Base-by-base conservation (phyloP, 1,140 invertebrate species). In the Sycobia sp. region DNA sequence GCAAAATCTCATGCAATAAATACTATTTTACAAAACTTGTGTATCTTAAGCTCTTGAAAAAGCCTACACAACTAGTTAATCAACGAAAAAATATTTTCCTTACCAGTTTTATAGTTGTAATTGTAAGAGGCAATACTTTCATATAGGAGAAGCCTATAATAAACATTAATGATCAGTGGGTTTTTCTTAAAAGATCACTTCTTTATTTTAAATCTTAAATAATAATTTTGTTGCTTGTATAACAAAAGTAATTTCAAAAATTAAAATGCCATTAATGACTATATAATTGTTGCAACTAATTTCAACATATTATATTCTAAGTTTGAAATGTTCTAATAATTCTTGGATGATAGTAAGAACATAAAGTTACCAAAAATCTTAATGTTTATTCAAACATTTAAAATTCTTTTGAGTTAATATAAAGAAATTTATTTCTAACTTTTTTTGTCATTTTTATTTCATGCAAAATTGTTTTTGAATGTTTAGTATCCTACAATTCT, bases 71-170 rank as follows among this genome's bases (percentile, higher is more conserved):
- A 49, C 1, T 62, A 39, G 55, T 62, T 47, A 47, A 55, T 49
- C 51, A 49, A 49, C 25, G 29, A 41, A 55, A 32, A 50, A 46
- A 39, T 47, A 62, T 55, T 62, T 55, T 62, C 51, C 53, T 62
- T 55, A 56, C 4, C 36, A 62, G 16, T 62, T 62, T 62, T 62
- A 13, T 62, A 62, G 49, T 39, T 62, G 32, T 54, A 62, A 61
- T 46, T 36, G 16, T 55, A 55, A 62, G 51, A 29, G 51, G 51
- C 60, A 62, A 55, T 39, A 49, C 49, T 62, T 14, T 46, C n/a
- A 54, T 54, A 49, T 56, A 39, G 38, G 7, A 13, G 43, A 49
- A 22, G 51, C 34, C 25, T 25, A 55, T 32, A n/a, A 22, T 49
- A 47, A 54, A 13, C 41, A 36, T 36, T 47, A 16, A n/a, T n/a